Evolutionary conservation across 2,888 invertebrate genomes (phyloP).

Genomic region (Aporophyla nigra): DNA sequence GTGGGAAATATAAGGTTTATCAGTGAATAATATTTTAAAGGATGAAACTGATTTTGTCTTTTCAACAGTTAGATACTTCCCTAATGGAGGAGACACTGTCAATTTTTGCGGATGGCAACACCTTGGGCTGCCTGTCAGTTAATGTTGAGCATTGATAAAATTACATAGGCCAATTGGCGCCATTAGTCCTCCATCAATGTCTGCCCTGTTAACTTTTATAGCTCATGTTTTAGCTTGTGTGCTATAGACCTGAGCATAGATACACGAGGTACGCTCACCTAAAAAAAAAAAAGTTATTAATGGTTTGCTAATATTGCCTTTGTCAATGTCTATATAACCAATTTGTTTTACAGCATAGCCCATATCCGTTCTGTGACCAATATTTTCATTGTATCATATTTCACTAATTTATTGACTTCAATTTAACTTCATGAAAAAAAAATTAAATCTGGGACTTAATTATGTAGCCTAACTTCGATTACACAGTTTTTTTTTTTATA

Average conservation of each 20-base stretch:
- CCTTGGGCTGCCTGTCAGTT: background rate
- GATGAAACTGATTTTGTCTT: conserved; percentile 6
- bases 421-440: conserved; percentile 12
- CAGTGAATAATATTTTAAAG: conserved; percentile 38
- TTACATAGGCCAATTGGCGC: background rate
- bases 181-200: conserved; percentile 8
- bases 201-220: conserved; percentile 15
- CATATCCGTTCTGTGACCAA: conserved; percentile 5
- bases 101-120: conserved; percentile 30
- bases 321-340: conserved; percentile 14
- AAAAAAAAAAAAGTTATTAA: conserved; percentile 8
- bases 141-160: background rate
- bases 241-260: background rate
- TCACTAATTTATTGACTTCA: conserved; percentile 53
- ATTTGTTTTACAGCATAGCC: background rate
- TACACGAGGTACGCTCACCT: background rate
- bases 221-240: background rate
- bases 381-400: conserved; percentile 14
- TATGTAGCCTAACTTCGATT: conserved; percentile 33
- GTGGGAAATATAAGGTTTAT: conserved; percentile 41
- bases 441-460: conserved; percentile 9
- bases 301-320: conserved; percentile 1
- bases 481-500: conserved; percentile 55
- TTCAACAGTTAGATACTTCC: background rate
- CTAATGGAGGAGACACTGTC: conserved; percentile 1